Evolutionary conservation across 2,113 vertebrate species (phyloP).

Genomic region (Prochilodus magdalenae): DNA sequence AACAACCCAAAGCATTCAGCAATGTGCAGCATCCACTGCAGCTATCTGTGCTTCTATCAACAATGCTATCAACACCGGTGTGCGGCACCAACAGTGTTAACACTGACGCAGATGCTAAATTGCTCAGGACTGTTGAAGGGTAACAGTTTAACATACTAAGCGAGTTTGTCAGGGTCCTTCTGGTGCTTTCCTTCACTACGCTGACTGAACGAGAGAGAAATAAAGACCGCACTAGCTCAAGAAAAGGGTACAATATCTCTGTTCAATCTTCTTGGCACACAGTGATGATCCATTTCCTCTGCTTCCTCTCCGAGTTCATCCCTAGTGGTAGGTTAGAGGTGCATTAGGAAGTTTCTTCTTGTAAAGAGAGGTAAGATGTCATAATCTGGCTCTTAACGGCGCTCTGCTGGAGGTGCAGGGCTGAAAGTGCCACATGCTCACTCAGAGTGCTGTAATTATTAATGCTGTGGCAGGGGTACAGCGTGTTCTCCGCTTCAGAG

Average conservation of each 20-base stretch:
- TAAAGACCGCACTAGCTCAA: neutral
- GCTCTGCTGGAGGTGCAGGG: neutral
- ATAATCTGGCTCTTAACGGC: neutral
- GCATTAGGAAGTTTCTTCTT: conserved; percentile 10
- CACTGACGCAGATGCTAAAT: too few species aligned
- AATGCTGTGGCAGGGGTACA: conserved; percentile 41
- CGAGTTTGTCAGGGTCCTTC: too few species aligned
- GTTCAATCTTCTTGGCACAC: too few species aligned
- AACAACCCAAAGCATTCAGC: too few species aligned
- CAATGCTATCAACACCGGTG: too few species aligned
- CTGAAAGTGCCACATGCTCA: conserved; percentile 7
- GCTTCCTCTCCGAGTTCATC: neutral
- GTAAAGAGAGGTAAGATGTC: conserved; percentile 23
- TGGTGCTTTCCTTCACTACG: neutral
- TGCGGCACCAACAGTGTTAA: too few species aligned
- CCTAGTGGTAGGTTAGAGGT: neutral
- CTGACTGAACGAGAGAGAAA: neutral
- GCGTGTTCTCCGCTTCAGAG: conserved; percentile 30
- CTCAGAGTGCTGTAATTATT: conserved; percentile 47
- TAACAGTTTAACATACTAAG: too few species aligned
- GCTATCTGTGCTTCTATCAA: too few species aligned
- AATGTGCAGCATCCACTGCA: too few species aligned
- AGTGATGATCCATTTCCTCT: neutral
- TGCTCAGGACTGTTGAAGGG: too few species aligned
- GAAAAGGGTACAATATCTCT: neutral